Evolutionary conservation across 2,113 vertebrate genomes (phyloP).

Genomic region (Cochlearius cochlearius): DNA sequence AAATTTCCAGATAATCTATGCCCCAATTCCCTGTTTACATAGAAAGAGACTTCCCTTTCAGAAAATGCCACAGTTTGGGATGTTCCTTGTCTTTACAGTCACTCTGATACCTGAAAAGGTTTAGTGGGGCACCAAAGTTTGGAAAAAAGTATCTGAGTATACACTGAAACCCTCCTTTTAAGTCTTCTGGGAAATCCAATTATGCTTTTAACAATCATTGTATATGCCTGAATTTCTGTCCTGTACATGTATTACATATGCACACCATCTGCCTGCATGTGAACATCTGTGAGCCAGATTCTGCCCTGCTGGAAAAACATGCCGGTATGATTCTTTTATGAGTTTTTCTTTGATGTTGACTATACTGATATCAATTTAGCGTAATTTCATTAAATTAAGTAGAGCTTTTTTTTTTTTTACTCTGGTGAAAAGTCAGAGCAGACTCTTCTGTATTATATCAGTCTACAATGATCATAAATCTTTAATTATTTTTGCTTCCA

Average conservation of each 20-base stretch:
- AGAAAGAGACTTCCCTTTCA: neutral
- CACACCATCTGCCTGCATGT: neutral
- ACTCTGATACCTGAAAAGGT: neutral
- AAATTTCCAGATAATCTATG: neutral
- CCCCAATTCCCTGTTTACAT: neutral
- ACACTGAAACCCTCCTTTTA: neutral
- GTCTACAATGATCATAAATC: neutral
- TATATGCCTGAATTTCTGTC: neutral
- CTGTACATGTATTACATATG: neutral
- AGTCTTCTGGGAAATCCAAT: neutral
- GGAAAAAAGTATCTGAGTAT: neutral
- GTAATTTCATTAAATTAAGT: neutral
- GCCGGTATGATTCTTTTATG: neutral
- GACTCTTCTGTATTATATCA: neutral
- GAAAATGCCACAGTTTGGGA: neutral
- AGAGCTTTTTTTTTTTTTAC: neutral
- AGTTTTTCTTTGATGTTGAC: neutral
- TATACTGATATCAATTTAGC: neutral
- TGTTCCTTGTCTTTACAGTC: neutral
- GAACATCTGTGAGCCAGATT: slow-evolving; percentile 26
- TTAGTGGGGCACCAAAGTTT: neutral
- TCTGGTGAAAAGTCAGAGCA: neutral
- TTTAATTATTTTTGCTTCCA: neutral
- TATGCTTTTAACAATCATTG: neutral
- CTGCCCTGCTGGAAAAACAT: neutral